Conservation (phyloP, 1,140 invertebrate genomes). For the Linepithema humile region DNA sequence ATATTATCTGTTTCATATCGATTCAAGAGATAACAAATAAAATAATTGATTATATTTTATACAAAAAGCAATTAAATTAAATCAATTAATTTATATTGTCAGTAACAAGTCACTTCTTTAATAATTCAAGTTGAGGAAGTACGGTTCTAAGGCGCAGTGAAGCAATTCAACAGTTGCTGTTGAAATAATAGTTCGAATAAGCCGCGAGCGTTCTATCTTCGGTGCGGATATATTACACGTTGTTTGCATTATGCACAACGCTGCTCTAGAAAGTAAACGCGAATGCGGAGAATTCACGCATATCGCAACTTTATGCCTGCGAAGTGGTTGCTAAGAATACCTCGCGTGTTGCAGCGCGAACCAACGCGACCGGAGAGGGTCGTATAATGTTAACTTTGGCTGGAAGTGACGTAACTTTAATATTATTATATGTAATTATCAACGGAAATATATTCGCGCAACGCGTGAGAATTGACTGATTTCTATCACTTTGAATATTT, state of each 20-base stretch:
- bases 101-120: too few species aligned
- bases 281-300: slow-evolving; percentile 36
- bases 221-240: slow-evolving; percentile 43
- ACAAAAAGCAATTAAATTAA: too few species aligned
- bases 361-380: background rate
- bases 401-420: background rate
- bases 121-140: too few species aligned
- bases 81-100: too few species aligned
- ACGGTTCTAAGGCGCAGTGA: background rate
- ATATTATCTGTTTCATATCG: too few species aligned
- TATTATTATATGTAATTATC: background rate
- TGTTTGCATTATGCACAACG: slow-evolving; percentile 57
- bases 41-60: too few species aligned
- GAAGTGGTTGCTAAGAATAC: slow-evolving; percentile 57
- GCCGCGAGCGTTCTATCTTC: slow-evolving; percentile 39
- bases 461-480: slow-evolving; percentile 16
- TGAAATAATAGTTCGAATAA: slow-evolving; percentile 39
- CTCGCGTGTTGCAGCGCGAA: slow-evolving; percentile 16
- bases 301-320: slow-evolving; percentile 46
- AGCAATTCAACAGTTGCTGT: slow-evolving; percentile 40
- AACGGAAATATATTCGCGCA: background rate
- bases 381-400: slow-evolving; percentile 3
- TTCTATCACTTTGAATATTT: background rate
- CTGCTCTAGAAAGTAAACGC: slow-evolving; percentile 55
- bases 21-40: too few species aligned